Base-by-base conservation (phyloP, 2,113 vertebrate genomes). In the Passer domesticus region DNA sequence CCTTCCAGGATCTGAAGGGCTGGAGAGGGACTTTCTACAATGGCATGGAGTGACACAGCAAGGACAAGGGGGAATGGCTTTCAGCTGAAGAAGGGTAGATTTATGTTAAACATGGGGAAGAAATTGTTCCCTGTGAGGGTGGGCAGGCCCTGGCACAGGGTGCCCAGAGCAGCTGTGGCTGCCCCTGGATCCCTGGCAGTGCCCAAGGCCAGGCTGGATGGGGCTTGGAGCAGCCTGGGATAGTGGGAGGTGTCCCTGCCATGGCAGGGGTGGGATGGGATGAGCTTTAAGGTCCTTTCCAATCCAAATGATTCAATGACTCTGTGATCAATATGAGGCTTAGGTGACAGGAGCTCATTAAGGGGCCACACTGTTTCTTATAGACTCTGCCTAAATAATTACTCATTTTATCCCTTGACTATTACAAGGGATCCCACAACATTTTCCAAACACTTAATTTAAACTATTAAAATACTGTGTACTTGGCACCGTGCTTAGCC, bases 171-270 rank as follows among this genome's bases (percentile, higher is more conserved):
- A 69, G 55, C 53, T 76, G 70, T 11, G 47, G 41, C 70, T 76
- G 47, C 11, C 55, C 21, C 55, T 67, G 60, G 30, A 55, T 47
- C 39, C n/a, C 62, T 83, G 62, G 14, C 0, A 89, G 30, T 55
- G 46, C 0, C 35, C 70, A 31, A 76, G 35, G 47, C 22, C 41
- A 63, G 70, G n/a, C 0, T 69, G 55, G 63, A 13, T 0, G 3
- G n/a, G 24, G 5, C 5, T 35, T 0, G 44, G 41, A 62, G 41
- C n/a, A n/a, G n/a, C n/a, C 63, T 83, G 70, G 47, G 7, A 25
- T 0, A 9, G 24, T 19, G 25, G 47, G 0, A 69, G 17, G 3
- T 15, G 47, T 23, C 14, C 28, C n/a, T 75, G 53, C 11, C 53
- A 13, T 4, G 30, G 14, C n/a, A 47, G 28, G 10, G 10, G 11